phyloP scores from a whole-genome alignment of 2,888 invertebrate species.

The Melieria picta region DNA sequence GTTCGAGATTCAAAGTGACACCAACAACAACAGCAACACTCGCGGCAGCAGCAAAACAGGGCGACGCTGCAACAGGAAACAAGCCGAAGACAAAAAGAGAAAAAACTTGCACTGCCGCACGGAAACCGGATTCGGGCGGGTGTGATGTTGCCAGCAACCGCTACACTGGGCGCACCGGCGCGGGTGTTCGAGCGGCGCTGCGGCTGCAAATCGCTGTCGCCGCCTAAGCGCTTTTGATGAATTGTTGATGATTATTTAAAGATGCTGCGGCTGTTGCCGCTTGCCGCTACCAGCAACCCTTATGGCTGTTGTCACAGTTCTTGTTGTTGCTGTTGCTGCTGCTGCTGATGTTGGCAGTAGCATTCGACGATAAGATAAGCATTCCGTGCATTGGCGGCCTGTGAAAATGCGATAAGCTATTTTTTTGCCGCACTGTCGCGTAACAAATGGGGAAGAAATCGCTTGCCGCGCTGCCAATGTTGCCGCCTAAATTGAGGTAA shows the following conservation, averaged over 20 bases:
- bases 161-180: slow-evolving; percentile 20
- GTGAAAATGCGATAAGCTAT: slow-evolving; percentile 62
- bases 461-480: slow-evolving; percentile 9
- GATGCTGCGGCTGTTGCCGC: slow-evolving; percentile 49
- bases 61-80: background rate
- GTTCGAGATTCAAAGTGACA: slow-evolving; percentile 38
- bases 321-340: slow-evolving; percentile 25
- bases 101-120: slow-evolving; percentile 3
- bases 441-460: slow-evolving; percentile 30
- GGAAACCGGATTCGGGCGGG: slow-evolving; percentile 23
- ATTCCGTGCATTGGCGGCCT: slow-evolving; percentile 44
- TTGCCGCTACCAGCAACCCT: slow-evolving; percentile 28
- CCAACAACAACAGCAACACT: background rate
- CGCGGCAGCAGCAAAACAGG: slow-evolving; percentile 4
- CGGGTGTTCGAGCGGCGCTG: background rate
- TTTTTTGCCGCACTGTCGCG: slow-evolving; percentile 42
- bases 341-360: slow-evolving; percentile 36
- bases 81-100: slow-evolving; percentile 1
- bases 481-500: slow-evolving; percentile 25
- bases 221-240: slow-evolving; percentile 50
- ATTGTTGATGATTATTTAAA: slow-evolving; percentile 64
- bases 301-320: slow-evolving; percentile 13
- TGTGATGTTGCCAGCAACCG: slow-evolving; percentile 34
- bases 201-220: slow-evolving; percentile 1
- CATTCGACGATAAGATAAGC: slow-evolving; percentile 53